phyloP scores from a whole-genome alignment of 2,113 vertebrate genomes.

The Chlamydotis undulata region DNA sequence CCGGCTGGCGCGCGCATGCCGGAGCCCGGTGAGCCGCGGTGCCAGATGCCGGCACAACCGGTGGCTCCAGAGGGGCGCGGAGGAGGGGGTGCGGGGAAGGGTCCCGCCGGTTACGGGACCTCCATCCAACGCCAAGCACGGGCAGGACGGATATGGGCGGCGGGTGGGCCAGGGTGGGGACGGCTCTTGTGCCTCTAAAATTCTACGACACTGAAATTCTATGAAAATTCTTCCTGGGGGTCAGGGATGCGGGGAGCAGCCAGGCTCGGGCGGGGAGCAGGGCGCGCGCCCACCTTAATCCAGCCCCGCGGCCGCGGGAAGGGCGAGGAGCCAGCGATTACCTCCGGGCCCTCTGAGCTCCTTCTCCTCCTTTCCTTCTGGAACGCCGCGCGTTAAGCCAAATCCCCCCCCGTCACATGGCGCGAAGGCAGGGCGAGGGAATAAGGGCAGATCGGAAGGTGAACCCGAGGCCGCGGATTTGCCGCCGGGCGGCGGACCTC shows the following conservation, averaged over 20 bases:
- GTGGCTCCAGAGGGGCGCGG: background rate
- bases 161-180: too few species aligned
- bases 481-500: background rate
- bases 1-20: accelerated
- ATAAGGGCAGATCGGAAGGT: slow-evolving; percentile 28
- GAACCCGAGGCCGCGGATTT: slow-evolving; percentile 33
- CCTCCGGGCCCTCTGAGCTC: background rate
- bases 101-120: too few species aligned
- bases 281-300: background rate
- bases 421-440: background rate
- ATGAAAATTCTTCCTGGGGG: too few species aligned
- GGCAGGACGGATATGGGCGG: too few species aligned
- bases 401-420: slow-evolving; percentile 39
- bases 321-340: background rate
- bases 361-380: background rate
- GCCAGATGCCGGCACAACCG: background rate
- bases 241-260: background rate
- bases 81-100: background rate
- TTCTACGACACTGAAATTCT: too few species aligned
- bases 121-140: too few species aligned
- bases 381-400: slow-evolving; percentile 14
- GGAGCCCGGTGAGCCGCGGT: background rate
- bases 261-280: accelerated
- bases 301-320: background rate
- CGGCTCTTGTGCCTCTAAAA: too few species aligned